These are phyloP conservation scores for Sebastes minor DNA, from an alignment of 2,797 vertebrate genomes.

Conservation along the genomic window DNA sequence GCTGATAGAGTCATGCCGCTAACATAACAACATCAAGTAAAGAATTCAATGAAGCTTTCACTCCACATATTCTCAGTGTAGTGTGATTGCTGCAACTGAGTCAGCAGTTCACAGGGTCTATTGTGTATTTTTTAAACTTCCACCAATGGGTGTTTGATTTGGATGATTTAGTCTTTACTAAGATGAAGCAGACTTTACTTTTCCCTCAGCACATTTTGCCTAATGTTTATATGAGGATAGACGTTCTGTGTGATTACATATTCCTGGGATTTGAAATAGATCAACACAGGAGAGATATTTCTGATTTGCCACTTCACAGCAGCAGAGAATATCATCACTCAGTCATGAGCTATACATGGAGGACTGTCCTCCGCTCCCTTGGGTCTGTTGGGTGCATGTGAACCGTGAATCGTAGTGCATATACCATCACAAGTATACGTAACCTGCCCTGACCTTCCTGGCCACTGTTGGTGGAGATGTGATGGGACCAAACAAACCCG, in stretches of 20 bases:
- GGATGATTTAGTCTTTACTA: neutral
- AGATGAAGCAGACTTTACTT: neutral
- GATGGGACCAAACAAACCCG: constrained; percentile 56
- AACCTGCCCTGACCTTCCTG: constrained; percentile 47
- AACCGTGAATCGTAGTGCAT: neutral
- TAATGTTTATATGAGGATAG: neutral
- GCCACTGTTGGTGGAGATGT: constrained; percentile 6
- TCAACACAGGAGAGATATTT: neutral
- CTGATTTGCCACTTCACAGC: neutral
- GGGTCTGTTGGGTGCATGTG: neutral
- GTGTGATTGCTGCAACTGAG: neutral
- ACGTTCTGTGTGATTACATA: neutral
- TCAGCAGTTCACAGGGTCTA: neutral
- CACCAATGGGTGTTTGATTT: neutral
- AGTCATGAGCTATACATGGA: neutral
- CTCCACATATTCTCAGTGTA: neutral
- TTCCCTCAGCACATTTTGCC: neutral
- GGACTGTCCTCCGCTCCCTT: neutral
- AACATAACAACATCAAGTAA: neutral
- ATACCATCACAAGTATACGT: neutral
- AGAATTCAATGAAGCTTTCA: neutral
- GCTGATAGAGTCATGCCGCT: neutral
- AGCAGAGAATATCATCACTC: neutral
- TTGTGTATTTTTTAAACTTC: neutral
- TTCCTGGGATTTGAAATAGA: neutral